These are phyloP conservation scores for Diprion similis DNA, from an alignment of 1,140 invertebrate genomes.

Conservation along the genomic window DNA sequence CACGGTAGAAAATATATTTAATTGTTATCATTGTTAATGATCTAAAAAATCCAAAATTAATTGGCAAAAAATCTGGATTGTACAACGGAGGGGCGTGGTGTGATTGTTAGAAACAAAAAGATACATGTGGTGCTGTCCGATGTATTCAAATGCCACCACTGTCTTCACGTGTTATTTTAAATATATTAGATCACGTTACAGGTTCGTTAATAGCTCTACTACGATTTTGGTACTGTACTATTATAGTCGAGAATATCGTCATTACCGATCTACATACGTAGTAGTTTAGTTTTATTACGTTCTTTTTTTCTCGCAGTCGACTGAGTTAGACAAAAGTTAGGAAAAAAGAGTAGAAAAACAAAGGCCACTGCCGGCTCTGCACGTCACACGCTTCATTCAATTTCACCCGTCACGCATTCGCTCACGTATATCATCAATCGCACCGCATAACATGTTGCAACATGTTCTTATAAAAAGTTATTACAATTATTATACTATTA, in stretches of 20 bases:
- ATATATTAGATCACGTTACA: conserved; percentile 21
- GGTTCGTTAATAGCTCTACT: conserved; percentile 4
- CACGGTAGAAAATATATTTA: no score
- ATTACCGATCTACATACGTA: background rate
- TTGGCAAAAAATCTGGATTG: no score
- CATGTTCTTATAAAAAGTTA: conserved; percentile 34
- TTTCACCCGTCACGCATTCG: conserved; percentile 17
- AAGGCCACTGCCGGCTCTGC: conserved; percentile 35
- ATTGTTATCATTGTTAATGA: no score
- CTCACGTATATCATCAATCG: conserved; percentile 18
- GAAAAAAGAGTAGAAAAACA: conserved; percentile 30
- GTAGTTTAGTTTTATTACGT: background rate
- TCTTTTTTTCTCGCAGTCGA: conserved; percentile 1
- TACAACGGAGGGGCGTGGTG: no score
- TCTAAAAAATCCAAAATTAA: no score
- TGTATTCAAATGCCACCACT: conserved; percentile 56
- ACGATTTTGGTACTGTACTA: background rate
- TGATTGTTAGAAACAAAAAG: no score
- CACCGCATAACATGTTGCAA: conserved; percentile 22
- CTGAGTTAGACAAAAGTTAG: background rate
- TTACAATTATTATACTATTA: conserved; percentile 38
- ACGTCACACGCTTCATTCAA: conserved; percentile 20
- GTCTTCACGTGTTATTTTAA: conserved; percentile 41
- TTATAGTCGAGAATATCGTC: background rate
- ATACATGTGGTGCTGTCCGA: conserved; percentile 48